Base-by-base conservation (phyloP, 1,140 invertebrate genomes). In the Triops cancriformis region DNA sequence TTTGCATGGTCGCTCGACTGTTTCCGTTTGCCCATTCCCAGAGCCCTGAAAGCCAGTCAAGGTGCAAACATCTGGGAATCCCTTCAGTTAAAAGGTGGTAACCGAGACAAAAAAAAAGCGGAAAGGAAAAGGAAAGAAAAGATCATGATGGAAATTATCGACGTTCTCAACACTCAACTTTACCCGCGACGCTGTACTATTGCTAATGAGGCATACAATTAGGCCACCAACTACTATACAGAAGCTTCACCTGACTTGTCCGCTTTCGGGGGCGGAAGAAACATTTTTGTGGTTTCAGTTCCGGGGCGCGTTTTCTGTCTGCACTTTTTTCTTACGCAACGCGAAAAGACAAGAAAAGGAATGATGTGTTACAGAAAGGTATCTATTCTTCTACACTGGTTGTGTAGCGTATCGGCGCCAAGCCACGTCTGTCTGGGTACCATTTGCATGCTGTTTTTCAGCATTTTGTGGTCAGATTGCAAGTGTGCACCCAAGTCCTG, bases 51-150 rank as follows among this genome's bases (percentile, higher is more conserved):
- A 37, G 31, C 31, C 31, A 37, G 31, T 37, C 31, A 37, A 64
- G 51, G n/a, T n/a, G 51, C 51, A 64, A 64, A 64, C 51, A 64
- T 64, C 51, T 64, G 51, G 51, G 51, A 64, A 64, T 64, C 51
- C 51, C n/a, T 64, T 23, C 10, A 64, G 51, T 64, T 23, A 18
- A 64, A 64, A 64, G n/a, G 51, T 64, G 51, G 51, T 64, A 64
- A 64, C 14, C 9, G n/a, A 64, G 18, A 23, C 23, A 64, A 23
- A 64, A 64, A 23, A 64, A 7, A 23, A 64, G 18, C 6, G 9
- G 14, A 18, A n/a, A n/a, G 14, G 51, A 14, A 64, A 64, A 64
- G 51, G 3, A 64, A 23, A 18, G n/a, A 64, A 64, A 45, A 64
- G 51, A 64, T 64, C 51, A 64, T 64, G 14, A 1, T n/a, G n/a